Evolutionary conservation across 1,140 invertebrate genomes (phyloP).

Genomic region (Octopus bimaculoides): DNA sequence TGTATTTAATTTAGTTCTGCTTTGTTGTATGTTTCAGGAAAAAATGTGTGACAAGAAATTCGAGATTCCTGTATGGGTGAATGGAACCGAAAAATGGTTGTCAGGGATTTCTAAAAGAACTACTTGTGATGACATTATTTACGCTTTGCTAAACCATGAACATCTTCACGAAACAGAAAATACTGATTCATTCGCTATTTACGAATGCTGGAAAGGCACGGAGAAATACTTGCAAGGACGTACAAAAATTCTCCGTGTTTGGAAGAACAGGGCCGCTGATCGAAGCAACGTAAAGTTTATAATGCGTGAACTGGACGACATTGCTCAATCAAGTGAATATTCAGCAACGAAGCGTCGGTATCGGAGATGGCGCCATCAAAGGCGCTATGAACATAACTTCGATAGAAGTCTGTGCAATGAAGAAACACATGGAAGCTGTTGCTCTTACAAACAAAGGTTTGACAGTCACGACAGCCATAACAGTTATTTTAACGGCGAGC

Average conservation of each 20-base stretch:
- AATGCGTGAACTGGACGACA: constrained; percentile 51
- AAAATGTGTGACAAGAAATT: constrained; percentile 10
- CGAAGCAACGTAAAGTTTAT: constrained; percentile 66
- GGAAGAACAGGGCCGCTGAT: constrained; percentile 73
- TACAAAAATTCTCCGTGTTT: constrained; percentile 71
- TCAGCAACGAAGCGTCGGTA: constrained; percentile 36
- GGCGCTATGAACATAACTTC: constrained; percentile 29
- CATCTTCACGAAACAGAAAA: constrained; percentile 43
- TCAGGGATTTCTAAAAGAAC: constrained; percentile 72
- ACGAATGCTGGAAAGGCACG: constrained; percentile 62
- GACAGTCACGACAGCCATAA: constrained; percentile 12
- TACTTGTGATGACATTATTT: constrained; percentile 75
- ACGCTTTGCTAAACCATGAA: constrained; percentile 64
- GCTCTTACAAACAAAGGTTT: constrained; percentile 12
- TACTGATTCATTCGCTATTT: constrained; percentile 44
- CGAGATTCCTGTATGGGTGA: constrained; percentile 76
- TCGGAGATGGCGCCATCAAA: constrained; percentile 26
- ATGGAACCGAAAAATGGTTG: constrained; percentile 75
- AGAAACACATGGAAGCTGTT: constrained; percentile 29
- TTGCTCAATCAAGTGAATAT: constrained; percentile 41
- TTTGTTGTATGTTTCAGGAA: neutral
- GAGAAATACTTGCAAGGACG: constrained; percentile 70
- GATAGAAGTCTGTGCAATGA: constrained; percentile 28
- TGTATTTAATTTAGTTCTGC: no score
- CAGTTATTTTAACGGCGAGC: neutral